A percentile compares a stretch with the other conserved stretches of the same genome.
Evolutionary conservation across 2,113 vertebrate species (phyloP).

Genomic region (Myocastor coypus): DNA sequence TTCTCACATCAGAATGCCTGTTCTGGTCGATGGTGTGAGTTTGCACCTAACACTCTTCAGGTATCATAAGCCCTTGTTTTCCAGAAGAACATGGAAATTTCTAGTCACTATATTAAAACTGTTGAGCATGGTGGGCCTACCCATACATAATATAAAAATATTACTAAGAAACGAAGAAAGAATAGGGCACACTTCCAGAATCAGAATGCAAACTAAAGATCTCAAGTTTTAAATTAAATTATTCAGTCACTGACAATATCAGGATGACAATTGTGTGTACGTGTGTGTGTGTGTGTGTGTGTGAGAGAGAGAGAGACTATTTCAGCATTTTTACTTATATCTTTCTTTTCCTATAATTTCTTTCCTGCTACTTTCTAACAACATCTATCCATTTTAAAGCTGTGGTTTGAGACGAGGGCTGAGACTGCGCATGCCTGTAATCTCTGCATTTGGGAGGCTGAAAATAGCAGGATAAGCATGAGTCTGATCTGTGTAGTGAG

Average conservation of each 20-base stretch:
- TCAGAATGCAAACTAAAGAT: background rate
- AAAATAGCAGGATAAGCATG: too few species aligned
- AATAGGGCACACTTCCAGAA: background rate
- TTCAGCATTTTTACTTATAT: background rate
- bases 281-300: background rate
- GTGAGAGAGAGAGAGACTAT: too few species aligned
- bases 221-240: background rate
- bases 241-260: background rate
- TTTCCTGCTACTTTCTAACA: background rate
- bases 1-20: too few species aligned
- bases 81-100: background rate
- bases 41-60: too few species aligned
- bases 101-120: background rate
- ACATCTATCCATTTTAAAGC: background rate
- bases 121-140: rapidly evolving
- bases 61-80: background rate
- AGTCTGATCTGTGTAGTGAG: too few species aligned
- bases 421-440: too few species aligned
- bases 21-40: too few species aligned
- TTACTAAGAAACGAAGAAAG: background rate
- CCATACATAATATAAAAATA: background rate
- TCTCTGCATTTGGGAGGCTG: too few species aligned
- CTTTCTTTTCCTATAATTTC: background rate
- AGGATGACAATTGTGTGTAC: background rate
- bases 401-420: background rate